Evolutionary conservation across 2,888 invertebrate genomes (phyloP).

Genomic region (Melikaiella ostensackeni): DNA sequence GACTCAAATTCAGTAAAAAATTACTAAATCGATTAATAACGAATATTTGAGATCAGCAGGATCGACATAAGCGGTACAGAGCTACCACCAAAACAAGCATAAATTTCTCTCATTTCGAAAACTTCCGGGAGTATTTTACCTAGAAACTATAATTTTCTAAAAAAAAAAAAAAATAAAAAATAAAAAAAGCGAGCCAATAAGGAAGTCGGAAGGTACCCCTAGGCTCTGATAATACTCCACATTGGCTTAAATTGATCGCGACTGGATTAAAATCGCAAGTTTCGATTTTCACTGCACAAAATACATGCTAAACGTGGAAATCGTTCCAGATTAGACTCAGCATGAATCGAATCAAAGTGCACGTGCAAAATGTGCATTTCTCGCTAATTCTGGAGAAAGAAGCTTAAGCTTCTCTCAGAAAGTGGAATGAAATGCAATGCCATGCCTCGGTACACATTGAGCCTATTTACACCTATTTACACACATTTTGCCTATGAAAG

Average conservation of each 20-base stretch:
- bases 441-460: conserved; percentile 21
- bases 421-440: conserved; percentile 28
- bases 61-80: too few species aligned
- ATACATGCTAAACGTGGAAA: background rate
- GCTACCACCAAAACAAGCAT: too few species aligned
- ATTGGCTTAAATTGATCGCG: background rate
- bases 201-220: conserved; percentile 1
- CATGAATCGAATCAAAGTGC: background rate
- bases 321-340: conserved; percentile 11
- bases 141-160: background rate
- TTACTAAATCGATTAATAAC: too few species aligned
- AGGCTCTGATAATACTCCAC: background rate
- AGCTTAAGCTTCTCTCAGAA: conserved; percentile 25
- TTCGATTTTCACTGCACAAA: conserved; percentile 26
- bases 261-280: conserved; percentile 21
- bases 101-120: background rate
- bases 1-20: too few species aligned
- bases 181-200: background rate
- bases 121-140: background rate
- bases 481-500: too few species aligned
- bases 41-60: too few species aligned
- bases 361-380: conserved; percentile 4
- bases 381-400: background rate
- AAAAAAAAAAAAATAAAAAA: background rate
- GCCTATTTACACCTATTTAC: too few species aligned